phyloP scores from a whole-genome alignment of 2,888 invertebrate genomes.

The Cepaea hortensis region DNA sequence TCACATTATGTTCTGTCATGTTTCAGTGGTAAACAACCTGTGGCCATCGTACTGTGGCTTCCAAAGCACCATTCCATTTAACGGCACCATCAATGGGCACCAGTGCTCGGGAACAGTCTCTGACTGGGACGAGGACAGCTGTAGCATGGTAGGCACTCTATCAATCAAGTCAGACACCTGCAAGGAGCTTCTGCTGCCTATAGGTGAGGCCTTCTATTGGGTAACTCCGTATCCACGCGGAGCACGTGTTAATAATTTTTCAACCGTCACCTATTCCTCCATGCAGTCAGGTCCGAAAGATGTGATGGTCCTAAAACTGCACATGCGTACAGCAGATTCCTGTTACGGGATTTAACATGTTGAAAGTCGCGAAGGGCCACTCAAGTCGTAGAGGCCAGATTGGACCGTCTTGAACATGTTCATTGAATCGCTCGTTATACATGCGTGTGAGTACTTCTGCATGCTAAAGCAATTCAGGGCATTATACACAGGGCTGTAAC shows the following conservation, averaged over 20 bases:
- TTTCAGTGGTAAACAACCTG: conserved; percentile 59
- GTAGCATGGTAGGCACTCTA: conserved; percentile 62
- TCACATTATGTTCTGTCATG: not conserved
- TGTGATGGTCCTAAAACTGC: no score
- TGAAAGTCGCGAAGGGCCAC: no score
- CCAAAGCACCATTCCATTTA: conserved; percentile 65
- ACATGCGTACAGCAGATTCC: no score
- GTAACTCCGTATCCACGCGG: not conserved
- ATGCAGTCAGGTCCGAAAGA: no score
- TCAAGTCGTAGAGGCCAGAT: no score
- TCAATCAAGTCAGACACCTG: conserved; percentile 61
- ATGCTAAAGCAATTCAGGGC: no score
- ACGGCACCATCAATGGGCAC: conserved; percentile 64
- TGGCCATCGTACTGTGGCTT: conserved; percentile 69
- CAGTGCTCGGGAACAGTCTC: conserved; percentile 68
- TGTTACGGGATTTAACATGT: no score
- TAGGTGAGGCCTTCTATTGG: conserved; percentile 42
- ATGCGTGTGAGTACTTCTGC: no score
- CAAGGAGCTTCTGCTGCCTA: conserved; percentile 49
- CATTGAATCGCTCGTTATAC: no score
- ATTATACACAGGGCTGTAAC: no score
- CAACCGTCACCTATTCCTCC: no score
- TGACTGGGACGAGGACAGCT: conserved; percentile 70
- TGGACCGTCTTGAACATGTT: no score
- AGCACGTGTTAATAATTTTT: not conserved